Percentiles rank a stretch among this genome's conserved stretches.
Conservation (phyloP, 2,888 invertebrate genomes). For the Cantharis nigra region DNA sequence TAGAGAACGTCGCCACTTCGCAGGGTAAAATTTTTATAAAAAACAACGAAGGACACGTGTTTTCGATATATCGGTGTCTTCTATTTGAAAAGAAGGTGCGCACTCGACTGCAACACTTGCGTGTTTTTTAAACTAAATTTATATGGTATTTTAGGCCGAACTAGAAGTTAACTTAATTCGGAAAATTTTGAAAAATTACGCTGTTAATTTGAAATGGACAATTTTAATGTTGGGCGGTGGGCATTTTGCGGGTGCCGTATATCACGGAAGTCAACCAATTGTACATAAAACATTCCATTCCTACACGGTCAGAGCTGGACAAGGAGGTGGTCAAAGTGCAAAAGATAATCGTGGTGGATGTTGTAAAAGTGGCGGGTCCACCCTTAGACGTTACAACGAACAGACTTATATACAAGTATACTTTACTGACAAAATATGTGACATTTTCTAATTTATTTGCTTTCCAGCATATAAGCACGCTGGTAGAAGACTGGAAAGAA, state of each 20-base stretch:
- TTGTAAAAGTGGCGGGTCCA: conserved; percentile 81
- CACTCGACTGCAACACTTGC: not conserved
- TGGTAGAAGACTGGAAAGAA: conserved; percentile 63
- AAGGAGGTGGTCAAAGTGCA: conserved; percentile 76
- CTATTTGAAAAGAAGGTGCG: conserved; percentile 72
- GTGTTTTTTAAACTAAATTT: not conserved
- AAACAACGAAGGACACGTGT: conserved; percentile 68
- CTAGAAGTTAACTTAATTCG: conserved; percentile 12
- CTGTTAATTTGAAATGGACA: conserved; percentile 61
- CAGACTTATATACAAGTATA: conserved; percentile 70
- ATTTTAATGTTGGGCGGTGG: conserved; percentile 85
- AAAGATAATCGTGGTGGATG: conserved; percentile 66
- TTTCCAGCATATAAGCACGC: not conserved
- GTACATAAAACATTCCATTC: conserved; percentile 84
- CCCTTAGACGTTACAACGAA: conserved; percentile 79
- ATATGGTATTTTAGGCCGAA: conserved; percentile 16
- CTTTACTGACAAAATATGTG: too few species aligned
- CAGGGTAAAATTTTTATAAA: conserved; percentile 78
- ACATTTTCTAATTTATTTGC: conserved; percentile 20
- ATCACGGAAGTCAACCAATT: conserved; percentile 60
- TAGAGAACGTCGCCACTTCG: conserved; percentile 43
- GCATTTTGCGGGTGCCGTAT: conserved; percentile 77
- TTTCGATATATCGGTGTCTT: conserved; percentile 76
- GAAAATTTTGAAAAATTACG: conserved; percentile 9
- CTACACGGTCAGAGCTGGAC: conserved; percentile 82